Evolutionary conservation across 2,888 invertebrate genomes (phyloP).

Genomic region (Hoplodrina blanda): DNA sequence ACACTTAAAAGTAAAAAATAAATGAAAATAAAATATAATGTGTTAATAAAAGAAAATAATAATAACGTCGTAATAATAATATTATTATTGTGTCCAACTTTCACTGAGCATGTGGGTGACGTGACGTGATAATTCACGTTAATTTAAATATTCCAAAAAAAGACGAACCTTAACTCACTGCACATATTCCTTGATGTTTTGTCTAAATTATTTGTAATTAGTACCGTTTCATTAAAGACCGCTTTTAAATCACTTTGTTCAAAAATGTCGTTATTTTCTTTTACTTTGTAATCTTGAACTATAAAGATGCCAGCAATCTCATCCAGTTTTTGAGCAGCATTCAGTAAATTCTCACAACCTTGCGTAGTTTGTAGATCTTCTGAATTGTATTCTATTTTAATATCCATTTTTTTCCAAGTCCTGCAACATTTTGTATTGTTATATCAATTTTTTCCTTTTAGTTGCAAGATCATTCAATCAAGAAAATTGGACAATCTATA

Average conservation of each 20-base stretch:
- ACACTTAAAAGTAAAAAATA: too few species aligned
- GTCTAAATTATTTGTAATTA: slow-evolving; percentile 7
- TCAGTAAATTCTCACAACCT: slow-evolving; percentile 12
- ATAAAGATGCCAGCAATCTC: slow-evolving; percentile 5
- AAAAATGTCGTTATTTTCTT: too few species aligned
- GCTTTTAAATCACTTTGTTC: neutral
- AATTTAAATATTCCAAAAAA: too few species aligned
- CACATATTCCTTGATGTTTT: slow-evolving; percentile 1
- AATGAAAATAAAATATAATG: too few species aligned
- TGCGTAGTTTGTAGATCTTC: slow-evolving; percentile 1
- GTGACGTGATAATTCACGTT: too few species aligned
- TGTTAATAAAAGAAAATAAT: too few species aligned
- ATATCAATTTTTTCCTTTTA: too few species aligned
- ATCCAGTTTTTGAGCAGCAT: neutral
- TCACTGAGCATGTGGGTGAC: neutral
- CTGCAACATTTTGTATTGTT: neutral
- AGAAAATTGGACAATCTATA: too few species aligned
- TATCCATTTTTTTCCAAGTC: neutral
- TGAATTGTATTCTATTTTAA: neutral
- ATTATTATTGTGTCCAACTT: too few species aligned
- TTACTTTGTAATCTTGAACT: slow-evolving; percentile 13
- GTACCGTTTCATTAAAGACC: neutral
- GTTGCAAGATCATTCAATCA: too few species aligned
- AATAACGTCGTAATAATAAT: too few species aligned
- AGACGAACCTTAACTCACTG: neutral